Conservation (phyloP, 2,797 vertebrate genomes). For the Sciurus vulgaris region DNA sequence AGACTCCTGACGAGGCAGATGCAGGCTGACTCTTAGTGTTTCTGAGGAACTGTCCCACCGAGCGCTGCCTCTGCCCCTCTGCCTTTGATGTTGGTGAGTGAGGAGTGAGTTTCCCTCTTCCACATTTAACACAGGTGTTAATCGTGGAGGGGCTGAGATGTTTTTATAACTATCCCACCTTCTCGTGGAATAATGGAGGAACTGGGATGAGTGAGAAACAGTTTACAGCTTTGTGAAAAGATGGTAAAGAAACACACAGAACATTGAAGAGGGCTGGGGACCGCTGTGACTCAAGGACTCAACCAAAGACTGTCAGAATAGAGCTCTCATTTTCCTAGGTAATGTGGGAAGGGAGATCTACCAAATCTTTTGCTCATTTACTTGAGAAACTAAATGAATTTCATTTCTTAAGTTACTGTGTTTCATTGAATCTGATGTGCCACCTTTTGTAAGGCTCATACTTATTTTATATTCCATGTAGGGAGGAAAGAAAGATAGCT, state of each 20-base stretch:
- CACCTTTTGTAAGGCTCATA: constrained; percentile 16
- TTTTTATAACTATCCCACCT: not conserved
- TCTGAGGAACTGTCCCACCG: not conserved
- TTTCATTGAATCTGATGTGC: constrained; percentile 34
- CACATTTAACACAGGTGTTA: not conserved
- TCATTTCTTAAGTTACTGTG: not conserved
- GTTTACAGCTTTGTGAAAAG: constrained; percentile 29
- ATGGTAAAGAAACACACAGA: not conserved
- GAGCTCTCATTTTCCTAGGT: not conserved
- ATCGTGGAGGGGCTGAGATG: not conserved
- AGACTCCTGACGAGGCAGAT: not conserved
- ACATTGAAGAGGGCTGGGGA: not conserved
- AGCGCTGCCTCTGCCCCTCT: not conserved
- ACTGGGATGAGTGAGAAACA: not conserved
- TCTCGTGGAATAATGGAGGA: not conserved
- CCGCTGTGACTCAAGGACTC: not conserved
- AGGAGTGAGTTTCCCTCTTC: not conserved
- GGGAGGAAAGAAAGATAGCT: not conserved
- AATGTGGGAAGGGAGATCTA: not conserved
- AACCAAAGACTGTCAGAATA: not conserved
- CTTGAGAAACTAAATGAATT: not conserved
- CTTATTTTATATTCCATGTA: constrained; percentile 35
- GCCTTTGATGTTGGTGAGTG: not conserved
- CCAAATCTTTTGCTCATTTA: not conserved
- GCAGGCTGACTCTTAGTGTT: not conserved